Evolutionary conservation across 2,113 vertebrate species (phyloP), one percentile per base, ranked within the genome.

Genomic region (Corydoras maculifer): DNA sequence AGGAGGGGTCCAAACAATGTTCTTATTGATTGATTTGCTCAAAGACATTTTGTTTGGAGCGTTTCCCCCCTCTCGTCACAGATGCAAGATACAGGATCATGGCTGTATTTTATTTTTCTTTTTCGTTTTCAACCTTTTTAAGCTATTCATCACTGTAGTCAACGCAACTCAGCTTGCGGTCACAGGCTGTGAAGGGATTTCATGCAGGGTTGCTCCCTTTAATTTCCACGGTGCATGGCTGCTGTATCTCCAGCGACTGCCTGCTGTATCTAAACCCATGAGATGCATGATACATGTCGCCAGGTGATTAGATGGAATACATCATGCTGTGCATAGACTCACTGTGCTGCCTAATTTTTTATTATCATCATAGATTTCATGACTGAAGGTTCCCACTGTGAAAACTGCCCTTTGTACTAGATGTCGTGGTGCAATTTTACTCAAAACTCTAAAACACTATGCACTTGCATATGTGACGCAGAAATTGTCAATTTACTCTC

Each of bases 161-260:
- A 63, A 62, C 60, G 73, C 67, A 68, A 62, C 75, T 66, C 58
- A 79, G 78, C 73, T 69, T 77, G 75, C 72, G 59, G 70, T 65
- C 68, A 69, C 62, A n/a, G 66, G 35, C 77, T 75, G 75, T 69
- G 74, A 79, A 79, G 62, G 78, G 80, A 82, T 82, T 79, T 81
- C 68, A 77, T 74, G 70, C 75, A 68, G 77, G 73, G 71, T 70
- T 43, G 75, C 74, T 68, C 67, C 63, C 64, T 76, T 77, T 79
- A 74, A 78, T 82, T 82, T 79, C 78, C 75, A 74, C 75, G 78
- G 73, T 73, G 74, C 69, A 71, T 51, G 61, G 69, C 58, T 73
- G 70, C 65, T 63, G 74, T 78, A 76, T 79, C 76, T 66, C 77
- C 58, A 74, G 73, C 60, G 57, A 78, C 74, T 69, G 78, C 64